phyloP scores from a whole-genome alignment of 1,140 invertebrate species.

The Hetaerina americana region DNA sequence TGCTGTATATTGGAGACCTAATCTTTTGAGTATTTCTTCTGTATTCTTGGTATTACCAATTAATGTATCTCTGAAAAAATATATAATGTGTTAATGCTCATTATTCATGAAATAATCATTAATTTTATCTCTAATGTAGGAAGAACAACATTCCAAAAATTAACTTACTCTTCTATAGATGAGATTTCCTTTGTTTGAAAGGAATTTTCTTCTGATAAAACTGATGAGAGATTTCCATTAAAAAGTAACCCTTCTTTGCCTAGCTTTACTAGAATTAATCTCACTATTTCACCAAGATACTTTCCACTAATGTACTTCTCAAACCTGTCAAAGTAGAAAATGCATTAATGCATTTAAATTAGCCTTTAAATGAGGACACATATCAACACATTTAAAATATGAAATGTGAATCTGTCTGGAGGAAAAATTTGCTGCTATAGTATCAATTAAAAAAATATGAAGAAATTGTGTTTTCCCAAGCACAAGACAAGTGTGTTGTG shows the following conservation, averaged over 20 bases:
- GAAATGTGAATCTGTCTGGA: too few relatives aligned
- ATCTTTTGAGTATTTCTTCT: conserved; percentile 29
- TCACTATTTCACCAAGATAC: conserved; percentile 78
- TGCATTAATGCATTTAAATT: too few relatives aligned
- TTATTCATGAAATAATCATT: neutral
- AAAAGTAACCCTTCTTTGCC: conserved; percentile 63
- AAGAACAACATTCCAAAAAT: neutral
- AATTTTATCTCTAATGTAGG: too few relatives aligned
- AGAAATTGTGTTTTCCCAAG: too few relatives aligned
- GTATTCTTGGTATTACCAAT: conserved; percentile 28
- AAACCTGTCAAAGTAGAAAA: conserved; percentile 56
- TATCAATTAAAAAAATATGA: too few relatives aligned
- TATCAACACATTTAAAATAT: too few relatives aligned
- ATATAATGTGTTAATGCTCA: conserved; percentile 3
- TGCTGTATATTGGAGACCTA: conserved; percentile 33
- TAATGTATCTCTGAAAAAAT: conserved; percentile 31
- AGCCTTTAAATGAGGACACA: too few relatives aligned
- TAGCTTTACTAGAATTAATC: conserved; percentile 61
- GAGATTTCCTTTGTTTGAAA: conserved; percentile 97
- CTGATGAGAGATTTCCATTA: conserved; percentile 49
- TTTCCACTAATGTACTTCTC: conserved; percentile 90
- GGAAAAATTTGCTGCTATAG: too few relatives aligned
- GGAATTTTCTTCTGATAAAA: conserved; percentile 55
- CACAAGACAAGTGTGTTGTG: too few relatives aligned
- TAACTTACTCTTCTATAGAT: conserved; percentile 74